Conservation (phyloP, 2,888 invertebrate species). For the Megalurothrips usitatus region DNA sequence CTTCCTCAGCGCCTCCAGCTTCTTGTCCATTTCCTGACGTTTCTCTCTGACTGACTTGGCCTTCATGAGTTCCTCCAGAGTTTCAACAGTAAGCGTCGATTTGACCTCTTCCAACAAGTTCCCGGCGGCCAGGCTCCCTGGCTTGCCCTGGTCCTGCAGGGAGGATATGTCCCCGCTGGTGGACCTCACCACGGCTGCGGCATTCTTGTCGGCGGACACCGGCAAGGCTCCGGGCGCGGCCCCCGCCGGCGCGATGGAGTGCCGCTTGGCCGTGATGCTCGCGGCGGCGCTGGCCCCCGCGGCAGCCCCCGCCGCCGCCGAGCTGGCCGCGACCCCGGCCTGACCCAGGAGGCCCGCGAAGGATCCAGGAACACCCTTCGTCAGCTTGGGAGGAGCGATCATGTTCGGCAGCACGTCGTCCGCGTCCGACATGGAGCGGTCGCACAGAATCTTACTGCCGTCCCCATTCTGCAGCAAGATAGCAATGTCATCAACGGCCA, state of each 20-base stretch:
- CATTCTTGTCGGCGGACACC: slow-evolving; percentile 31
- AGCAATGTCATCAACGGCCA: neutral
- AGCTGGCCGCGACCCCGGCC: slow-evolving; percentile 30
- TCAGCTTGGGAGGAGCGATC: neutral
- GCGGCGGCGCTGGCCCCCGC: slow-evolving; percentile 30
- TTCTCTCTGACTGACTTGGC: slow-evolving; percentile 80
- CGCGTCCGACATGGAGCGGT: neutral
- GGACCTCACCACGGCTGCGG: slow-evolving; percentile 31
- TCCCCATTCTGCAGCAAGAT: neutral
- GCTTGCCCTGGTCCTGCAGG: neutral
- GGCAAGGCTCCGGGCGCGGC: slow-evolving; percentile 26
- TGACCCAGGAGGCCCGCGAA: slow-evolving; percentile 30
- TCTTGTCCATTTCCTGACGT: slow-evolving; percentile 77
- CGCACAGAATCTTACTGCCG: neutral
- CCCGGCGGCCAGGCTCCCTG: neutral
- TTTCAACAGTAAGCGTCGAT: slow-evolving; percentile 67
- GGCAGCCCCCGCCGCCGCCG: slow-evolving; percentile 30
- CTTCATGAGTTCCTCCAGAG: slow-evolving; percentile 72
- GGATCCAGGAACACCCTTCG: neutral
- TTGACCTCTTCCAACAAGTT: slow-evolving; percentile 39
- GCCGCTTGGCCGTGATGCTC: slow-evolving; percentile 20
- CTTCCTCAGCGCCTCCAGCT: slow-evolving; percentile 73
- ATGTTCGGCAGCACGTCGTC: neutral
- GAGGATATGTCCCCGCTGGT: slow-evolving; percentile 31
- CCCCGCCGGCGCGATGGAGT: slow-evolving; percentile 31